These are phyloP conservation scores for Forbesichthys agassizii DNA, from an alignment of 2,113 vertebrate genomes.

Conservation along the genomic window DNA sequence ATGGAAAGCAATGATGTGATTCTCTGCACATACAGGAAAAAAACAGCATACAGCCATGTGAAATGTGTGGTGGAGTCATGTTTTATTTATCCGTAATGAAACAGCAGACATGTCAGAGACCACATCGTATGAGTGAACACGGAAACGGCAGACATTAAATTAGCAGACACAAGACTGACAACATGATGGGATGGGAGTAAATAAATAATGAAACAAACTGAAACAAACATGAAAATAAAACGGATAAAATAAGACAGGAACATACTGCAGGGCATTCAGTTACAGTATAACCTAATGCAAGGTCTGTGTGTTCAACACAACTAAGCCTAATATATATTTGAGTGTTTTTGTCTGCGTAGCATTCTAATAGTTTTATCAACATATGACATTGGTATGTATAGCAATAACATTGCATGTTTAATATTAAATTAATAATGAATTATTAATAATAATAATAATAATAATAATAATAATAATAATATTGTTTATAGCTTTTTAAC, in stretches of 20 bases:
- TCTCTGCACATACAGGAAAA: background rate
- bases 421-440: background rate
- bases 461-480: no score
- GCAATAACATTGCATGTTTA: background rate
- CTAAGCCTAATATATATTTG: no score
- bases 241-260: no score
- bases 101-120: constrained; percentile 20
- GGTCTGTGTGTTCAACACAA: no score
- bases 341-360: no score
- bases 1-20: background rate
- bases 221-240: background rate
- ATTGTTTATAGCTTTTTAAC: no score
- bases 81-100: constrained; percentile 55
- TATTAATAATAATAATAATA: no score
- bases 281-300: no score
- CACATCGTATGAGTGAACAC: background rate
- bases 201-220: background rate
- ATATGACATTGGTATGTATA: no score
- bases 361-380: no score
- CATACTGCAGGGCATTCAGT: no score
- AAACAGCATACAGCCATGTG: constrained; percentile 29
- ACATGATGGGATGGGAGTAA: background rate
- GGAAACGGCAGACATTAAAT: constrained; percentile 13
- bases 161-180: constrained; percentile 5
- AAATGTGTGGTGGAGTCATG: constrained; percentile 25